Base-by-base conservation (phyloP, 1,140 invertebrate species). In the Cydia pomonella region DNA sequence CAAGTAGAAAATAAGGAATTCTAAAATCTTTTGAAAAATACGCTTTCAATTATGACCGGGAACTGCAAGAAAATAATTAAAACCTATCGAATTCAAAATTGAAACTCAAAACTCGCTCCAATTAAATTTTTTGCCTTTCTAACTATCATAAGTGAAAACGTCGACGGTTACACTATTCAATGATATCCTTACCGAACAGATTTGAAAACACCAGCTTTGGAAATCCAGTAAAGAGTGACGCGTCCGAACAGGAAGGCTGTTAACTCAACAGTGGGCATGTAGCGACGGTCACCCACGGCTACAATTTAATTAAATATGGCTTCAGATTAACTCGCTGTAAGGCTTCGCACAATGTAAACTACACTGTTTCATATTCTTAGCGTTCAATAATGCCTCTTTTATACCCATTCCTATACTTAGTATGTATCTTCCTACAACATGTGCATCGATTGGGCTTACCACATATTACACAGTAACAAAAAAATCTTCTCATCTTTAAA, bases 261-360 rank as follows among this genome's bases (percentile, higher is more conserved):
- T 76, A 83, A 78, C 79, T 79, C 81, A 82, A 75, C 85, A 90
- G 86, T 91, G 87, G 64, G 77, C 77, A 82, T 73, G 79, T 74
- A 79, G 80, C 87, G 78, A 73, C 83, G 83, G 80, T 82, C 84
- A 86, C 84, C 83, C 82, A 86, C 83, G 76, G 76, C 77, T 85
- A 88, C 87, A 93, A 92, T 93, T 93, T 91, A 93, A 93, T 93
- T 93, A 93, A 91, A 87, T 90, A 93, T 76, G 91, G 90, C 89
- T 93, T 93, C 91, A 86, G 91, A 93, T 93, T 93, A 92, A 85
- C 87, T 84, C 75, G 44, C 73, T 18, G 50, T 91, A 82, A 72
- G 91, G 90, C 87, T 91, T 93, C 91, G 84, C 84, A 86, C 83
- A 85, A 53, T 33, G 41, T 69, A 69, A 84, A 84, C 85, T 92